These are phyloP conservation scores for Drosophila lacicola DNA, from an alignment of 2,888 invertebrate genomes.

Conservation along the genomic window DNA sequence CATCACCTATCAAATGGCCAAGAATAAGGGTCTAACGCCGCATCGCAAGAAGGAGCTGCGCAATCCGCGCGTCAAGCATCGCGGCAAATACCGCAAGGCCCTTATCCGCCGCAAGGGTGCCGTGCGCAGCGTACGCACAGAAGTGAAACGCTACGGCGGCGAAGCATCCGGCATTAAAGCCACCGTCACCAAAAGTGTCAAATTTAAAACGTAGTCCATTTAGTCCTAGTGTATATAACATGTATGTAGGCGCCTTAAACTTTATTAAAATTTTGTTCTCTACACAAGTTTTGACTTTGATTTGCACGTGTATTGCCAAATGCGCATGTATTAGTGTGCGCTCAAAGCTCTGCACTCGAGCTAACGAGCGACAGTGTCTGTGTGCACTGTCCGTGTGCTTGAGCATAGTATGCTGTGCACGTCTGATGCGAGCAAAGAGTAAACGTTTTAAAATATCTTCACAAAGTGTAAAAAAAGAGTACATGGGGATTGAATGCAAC, in stretches of 20 bases:
- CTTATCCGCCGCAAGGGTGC: conserved; percentile 97
- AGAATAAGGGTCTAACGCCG: conserved; percentile 97
- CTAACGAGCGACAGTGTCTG: too few species aligned
- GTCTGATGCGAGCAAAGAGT: too few species aligned
- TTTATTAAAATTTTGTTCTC: conserved; percentile 7
- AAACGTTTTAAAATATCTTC: too few species aligned
- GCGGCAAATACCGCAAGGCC: conserved; percentile 96
- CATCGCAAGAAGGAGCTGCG: conserved; percentile 95
- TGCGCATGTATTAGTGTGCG: too few species aligned
- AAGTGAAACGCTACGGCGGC: conserved; percentile 93
- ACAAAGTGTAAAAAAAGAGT: too few species aligned
- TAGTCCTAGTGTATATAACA: conserved; percentile 7
- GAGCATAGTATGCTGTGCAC: too few species aligned
- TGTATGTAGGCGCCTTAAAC: conserved; percentile 11
- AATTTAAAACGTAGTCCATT: conserved; percentile 87
- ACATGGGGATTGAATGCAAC: too few species aligned
- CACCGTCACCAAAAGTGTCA: conserved; percentile 94
- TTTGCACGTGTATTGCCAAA: not conserved
- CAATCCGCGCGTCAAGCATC: conserved; percentile 98
- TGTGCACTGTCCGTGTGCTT: too few species aligned
- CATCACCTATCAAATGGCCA: conserved; percentile 97
- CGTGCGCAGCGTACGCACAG: conserved; percentile 93
- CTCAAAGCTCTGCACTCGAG: too few species aligned
- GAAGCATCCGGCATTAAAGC: conserved; percentile 97
- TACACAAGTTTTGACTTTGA: not conserved